Base-by-base conservation (phyloP, 1,140 invertebrate genomes). In the Apis laboriosa region DNA sequence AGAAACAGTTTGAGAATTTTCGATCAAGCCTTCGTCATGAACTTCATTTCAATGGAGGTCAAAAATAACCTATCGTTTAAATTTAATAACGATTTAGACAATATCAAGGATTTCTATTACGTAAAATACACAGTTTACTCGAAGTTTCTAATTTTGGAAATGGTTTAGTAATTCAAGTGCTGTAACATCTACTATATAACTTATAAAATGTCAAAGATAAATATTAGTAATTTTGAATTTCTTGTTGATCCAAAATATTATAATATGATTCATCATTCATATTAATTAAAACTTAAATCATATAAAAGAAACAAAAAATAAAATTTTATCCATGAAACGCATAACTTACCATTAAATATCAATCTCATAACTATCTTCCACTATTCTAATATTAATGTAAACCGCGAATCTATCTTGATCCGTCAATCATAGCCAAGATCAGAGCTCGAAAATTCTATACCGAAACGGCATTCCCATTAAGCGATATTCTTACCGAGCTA, bases 401-500 rank as follows among this genome's bases (percentile, higher is more conserved):
- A 51, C 15, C 13, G 34, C 9, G 17, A 75, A 15, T 17, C 19
- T 3, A 9, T 49, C 49, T 76, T 63, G 60, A 76, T 12, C 24
- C 49, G 19, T 53, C 58, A 17, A 53, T 75, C 73, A 9, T 9
- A 24, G 19, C 0, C 19, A 64, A 24, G 60, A 53, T 76, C n/a
- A 60, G 12, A 9, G 43, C 43, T 49, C 28, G 11, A 76, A 76
- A 76, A 28, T 77, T 55, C n/a, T 24, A 63, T 53, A 21, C 4
- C 12, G 17, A 66, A 77, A 66, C 28, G 19, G 12, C 53, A 34
- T 68, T 43, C 70, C 58, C 58, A 55, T 73, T 73, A 55, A 60
- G 67, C 61, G 78, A 80, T 80, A 80, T 80, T 80, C 70, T 56
- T 74, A 74, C 78, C 78, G 28, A 56, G 24, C n/a, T 24, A 80